Conservation (phyloP, 1,140 invertebrate species). For the Calliphora vicina region DNA sequence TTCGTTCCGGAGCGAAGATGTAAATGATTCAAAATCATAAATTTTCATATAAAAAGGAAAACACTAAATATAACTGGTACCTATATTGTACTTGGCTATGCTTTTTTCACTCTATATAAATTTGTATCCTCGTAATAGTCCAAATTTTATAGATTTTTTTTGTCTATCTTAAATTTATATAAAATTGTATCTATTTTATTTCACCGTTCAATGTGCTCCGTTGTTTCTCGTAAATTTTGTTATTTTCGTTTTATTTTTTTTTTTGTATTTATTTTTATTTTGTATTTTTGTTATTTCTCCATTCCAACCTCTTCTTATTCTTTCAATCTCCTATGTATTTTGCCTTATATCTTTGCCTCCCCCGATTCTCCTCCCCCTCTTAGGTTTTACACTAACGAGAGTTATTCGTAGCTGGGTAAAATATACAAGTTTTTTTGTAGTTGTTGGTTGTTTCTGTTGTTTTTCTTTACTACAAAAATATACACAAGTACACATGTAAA, state of each 20-base stretch:
- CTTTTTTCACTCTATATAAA: too few species aligned
- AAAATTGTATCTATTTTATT: neutral
- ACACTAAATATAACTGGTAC: too few species aligned
- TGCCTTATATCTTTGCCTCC: neutral
- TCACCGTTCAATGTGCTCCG: neutral
- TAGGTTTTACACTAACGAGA: neutral
- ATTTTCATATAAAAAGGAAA: too few species aligned
- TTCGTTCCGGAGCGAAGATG: too few species aligned
- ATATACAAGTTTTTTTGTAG: neutral
- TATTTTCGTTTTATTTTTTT: neutral
- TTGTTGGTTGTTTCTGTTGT: neutral
- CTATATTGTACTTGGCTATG: too few species aligned
- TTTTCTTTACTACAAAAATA: constrained; percentile 23
- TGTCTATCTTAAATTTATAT: too few species aligned
- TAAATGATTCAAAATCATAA: too few species aligned
- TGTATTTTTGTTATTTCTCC: neutral
- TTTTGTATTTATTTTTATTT: too few species aligned
- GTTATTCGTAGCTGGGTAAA: neutral
- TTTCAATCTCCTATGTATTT: neutral
- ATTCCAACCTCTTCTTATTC: neutral
- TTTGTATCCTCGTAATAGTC: too few species aligned
- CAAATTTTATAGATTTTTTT: too few species aligned
- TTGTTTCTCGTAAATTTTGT: constrained; percentile 7
- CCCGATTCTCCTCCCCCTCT: neutral
- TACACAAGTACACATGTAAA: constrained; percentile 27